Base-by-base conservation (phyloP, 2,797 vertebrate species). In the Loriculus beryllinus region DNA sequence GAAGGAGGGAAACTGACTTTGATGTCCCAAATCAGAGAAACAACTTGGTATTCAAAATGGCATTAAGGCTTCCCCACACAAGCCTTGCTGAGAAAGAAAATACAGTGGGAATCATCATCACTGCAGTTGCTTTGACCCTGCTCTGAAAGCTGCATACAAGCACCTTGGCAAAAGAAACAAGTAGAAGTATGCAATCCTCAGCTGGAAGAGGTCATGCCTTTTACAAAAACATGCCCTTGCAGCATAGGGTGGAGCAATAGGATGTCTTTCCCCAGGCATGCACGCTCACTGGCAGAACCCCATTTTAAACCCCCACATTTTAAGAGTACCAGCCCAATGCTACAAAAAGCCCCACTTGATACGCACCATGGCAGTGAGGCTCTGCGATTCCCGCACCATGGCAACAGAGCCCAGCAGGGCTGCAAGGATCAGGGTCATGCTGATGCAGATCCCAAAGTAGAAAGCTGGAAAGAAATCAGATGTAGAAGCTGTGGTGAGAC, bases 361-460 rank as follows among this genome's bases (percentile, higher is more conserved):
- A 98, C 98, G 76, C 94, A 98, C 98, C 97, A 57, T 92, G 6
- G 97, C 96, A 1, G 97, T 97, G 75, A 98, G 96, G 29, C 96
- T 82, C 47, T 86, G 86, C 0, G 98, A 97, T 78, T 98, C 98
- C 74, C 91, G 94, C 74, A 97, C 82, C 0, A 92, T 94, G 81
- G 97, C 98, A 0, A 59, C 26, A 0, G 95, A 81, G 8, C 97
- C 97, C 92, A 98, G 92, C 20, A 96, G 42, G 6, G 97, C 96
- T 10, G 97, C 97, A 9, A 98, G 90, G 60, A 85, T 62, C 83
- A 98, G 96, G 12, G 97, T 91, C 47, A 82, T 96, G 6, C 96
- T 97, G 81, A 98, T 96, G 82, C 93, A 88, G 42, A 97, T 84
- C 22, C 97, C 97, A 0, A 80, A 16, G 39, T 76, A 95, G 82